Base-by-base conservation (phyloP, 2,113 vertebrate genomes). In the Perca fluviatilis region DNA sequence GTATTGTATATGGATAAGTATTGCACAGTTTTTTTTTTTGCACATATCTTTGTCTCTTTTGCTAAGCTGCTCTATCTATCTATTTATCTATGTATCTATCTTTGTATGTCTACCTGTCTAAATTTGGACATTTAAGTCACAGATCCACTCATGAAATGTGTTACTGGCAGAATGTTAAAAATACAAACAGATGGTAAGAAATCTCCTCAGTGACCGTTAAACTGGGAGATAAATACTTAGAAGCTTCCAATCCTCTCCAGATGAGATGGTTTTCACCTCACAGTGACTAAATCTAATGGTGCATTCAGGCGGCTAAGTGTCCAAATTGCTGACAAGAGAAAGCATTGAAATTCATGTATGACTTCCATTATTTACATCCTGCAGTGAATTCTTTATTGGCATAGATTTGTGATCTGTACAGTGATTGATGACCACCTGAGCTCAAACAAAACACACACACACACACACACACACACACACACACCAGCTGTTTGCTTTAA, bases 221-320 rank as follows among this genome's bases (percentile, higher is more conserved):
- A 64, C 23, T 11, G 27, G 18, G 18, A 15, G n/a, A 64, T 14
- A 13, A 27, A 6, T 8, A 30, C 9, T n/a, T n/a, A 54, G 60
- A 54, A 40, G 9, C 9, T 40, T 43, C 40, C 40, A 43, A 1
- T 54, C 67, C 9, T 65, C 46, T 25, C 18, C 43, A 14, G 30
- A 30, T 9, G 0, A 40, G 23, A 54, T 11, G 8, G 30, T 58
- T 10, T 43, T 46, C 40, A 58, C 53, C 36, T 72, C 69, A 16
- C 50, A 63, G 19, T 47, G 27, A 47, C 19, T 11, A 43, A 6
- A 49, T 12, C 57, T 51, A 25, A 71, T 18, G 80, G 51, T 71
- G 73, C 66, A 5, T 71, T 77, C 51, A 77, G 19, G 58, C 57
- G 19, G 13, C 9, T n/a, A 74, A 68, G 63, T 47, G 64, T 71